phyloP scores from a whole-genome alignment of 1,140 invertebrate species.

The Drosophila chauvacae region DNA sequence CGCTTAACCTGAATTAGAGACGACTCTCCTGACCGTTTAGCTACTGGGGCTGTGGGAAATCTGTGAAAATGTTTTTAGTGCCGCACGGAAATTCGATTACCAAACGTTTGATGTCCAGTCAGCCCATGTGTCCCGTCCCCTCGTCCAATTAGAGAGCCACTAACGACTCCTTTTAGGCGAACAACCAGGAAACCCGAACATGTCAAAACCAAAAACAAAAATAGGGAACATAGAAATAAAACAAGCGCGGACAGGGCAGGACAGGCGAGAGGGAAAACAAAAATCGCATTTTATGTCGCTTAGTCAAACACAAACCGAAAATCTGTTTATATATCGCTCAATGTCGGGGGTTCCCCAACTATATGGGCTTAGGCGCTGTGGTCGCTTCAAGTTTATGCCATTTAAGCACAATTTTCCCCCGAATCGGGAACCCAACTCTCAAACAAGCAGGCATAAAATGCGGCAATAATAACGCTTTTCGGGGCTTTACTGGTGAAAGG shows the following conservation, averaged over 20 bases:
- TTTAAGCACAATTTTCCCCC: slow-evolving; percentile 71
- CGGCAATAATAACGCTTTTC: slow-evolving; percentile 58
- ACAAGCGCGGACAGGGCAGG: slow-evolving; percentile 5
- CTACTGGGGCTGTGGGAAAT: slow-evolving; percentile 22
- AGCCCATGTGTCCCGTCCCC: slow-evolving; percentile 1
- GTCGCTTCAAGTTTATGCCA: slow-evolving; percentile 61
- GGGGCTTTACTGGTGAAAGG: slow-evolving; percentile 45
- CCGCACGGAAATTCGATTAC: slow-evolving; percentile 44
- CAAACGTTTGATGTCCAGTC: slow-evolving; percentile 42
- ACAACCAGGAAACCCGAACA: slow-evolving; percentile 18
- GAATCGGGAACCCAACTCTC: slow-evolving; percentile 38
- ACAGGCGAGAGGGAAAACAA: slow-evolving; percentile 17
- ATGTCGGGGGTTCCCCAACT: slow-evolving; percentile 14
- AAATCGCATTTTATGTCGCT: slow-evolving; percentile 59
- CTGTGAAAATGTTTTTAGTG: slow-evolving; percentile 51
- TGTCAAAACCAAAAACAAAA: background rate
- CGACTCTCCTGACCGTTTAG: background rate
- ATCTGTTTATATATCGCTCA: slow-evolving; percentile 71
- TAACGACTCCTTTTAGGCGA: slow-evolving; percentile 48
- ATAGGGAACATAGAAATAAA: slow-evolving; percentile 12
- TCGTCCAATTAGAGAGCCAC: slow-evolving; percentile 44
- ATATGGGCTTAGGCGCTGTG: slow-evolving; percentile 35
- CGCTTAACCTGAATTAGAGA: slow-evolving; percentile 10
- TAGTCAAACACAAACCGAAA: slow-evolving; percentile 60
- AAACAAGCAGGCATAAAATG: slow-evolving; percentile 61